Conservation (phyloP, 2,888 invertebrate species). For the Rhabditoides inermis region DNA sequence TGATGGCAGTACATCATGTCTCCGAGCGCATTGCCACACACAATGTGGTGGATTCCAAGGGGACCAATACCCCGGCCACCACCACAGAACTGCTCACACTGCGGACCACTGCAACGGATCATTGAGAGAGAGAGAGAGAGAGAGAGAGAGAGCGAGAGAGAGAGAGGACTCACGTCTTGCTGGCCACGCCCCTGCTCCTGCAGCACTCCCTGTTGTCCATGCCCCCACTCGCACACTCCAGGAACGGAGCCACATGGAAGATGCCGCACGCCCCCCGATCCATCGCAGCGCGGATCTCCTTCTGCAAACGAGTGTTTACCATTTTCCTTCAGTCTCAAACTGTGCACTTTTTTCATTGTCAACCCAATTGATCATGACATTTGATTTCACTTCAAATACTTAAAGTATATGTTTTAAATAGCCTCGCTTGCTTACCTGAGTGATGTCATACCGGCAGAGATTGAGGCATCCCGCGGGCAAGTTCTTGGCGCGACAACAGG, state of each 20-base stretch:
- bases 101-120: slow-evolving; percentile 37
- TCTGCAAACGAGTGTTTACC: no score
- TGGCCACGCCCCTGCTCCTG: slow-evolving; percentile 27
- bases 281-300: slow-evolving; percentile 43
- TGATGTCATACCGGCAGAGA: slow-evolving; percentile 48
- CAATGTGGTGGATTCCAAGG: slow-evolving; percentile 44
- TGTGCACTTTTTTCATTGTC: no score
- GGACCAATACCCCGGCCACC: slow-evolving; percentile 30
- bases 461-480: slow-evolving; percentile 42
- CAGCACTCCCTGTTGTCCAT: slow-evolving; percentile 45
- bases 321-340: no score
- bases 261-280: slow-evolving; percentile 46
- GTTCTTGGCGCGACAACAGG: slow-evolving; percentile 38
- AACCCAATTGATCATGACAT: no score
- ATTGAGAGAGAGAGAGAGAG: background rate
- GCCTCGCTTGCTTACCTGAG: no score
- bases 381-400: no score
- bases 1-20: slow-evolving; percentile 48
- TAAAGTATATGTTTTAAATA: no score
- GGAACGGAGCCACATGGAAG: slow-evolving; percentile 44
- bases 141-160: background rate
- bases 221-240: slow-evolving; percentile 46
- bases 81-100: slow-evolving; percentile 47
- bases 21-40: slow-evolving; percentile 40
- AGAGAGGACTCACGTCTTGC: slow-evolving; percentile 27